Conservation (phyloP, 64 coral and sea anemone genomes). For the Stichodactyla mertensii region DNA sequence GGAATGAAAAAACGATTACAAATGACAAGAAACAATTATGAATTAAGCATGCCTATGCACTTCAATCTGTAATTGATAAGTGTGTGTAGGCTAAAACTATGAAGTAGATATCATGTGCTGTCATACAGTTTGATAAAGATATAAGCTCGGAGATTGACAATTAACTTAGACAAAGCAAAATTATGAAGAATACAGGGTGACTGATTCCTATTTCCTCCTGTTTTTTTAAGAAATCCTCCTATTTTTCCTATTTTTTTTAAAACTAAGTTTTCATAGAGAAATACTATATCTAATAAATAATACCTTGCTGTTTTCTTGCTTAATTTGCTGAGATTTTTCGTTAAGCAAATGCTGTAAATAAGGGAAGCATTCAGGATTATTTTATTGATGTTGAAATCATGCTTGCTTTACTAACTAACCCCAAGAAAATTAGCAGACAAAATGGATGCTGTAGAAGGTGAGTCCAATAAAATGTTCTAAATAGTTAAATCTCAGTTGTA, state of each 20-base stretch:
- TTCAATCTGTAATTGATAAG: too few species aligned
- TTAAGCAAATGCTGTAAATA: neutral
- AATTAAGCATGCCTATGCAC: too few species aligned
- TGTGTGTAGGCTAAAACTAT: neutral
- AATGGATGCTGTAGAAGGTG: conserved; percentile 21
- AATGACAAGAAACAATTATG: too few species aligned
- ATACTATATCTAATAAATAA: neutral
- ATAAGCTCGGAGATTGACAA: too few species aligned
- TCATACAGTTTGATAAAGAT: too few species aligned
- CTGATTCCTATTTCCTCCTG: neutral
- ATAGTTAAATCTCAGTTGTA: conserved; percentile 18
- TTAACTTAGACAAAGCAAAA: too few species aligned
- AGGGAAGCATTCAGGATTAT: neutral
- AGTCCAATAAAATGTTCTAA: neutral
- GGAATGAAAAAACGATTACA: too few species aligned
- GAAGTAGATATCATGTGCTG: too few species aligned
- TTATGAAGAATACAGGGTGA: neutral
- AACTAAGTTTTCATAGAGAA: neutral
- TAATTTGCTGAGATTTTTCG: neutral
- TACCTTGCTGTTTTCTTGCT: neutral
- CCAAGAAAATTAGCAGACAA: conserved; percentile 3
- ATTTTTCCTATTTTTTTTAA: neutral
- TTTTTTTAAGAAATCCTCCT: neutral
- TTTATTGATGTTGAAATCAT: neutral
- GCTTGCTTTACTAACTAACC: neutral